These are phyloP conservation scores for Diglossa brunneiventris DNA, from an alignment of 2,113 vertebrate genomes.

Conservation along the genomic window DNA sequence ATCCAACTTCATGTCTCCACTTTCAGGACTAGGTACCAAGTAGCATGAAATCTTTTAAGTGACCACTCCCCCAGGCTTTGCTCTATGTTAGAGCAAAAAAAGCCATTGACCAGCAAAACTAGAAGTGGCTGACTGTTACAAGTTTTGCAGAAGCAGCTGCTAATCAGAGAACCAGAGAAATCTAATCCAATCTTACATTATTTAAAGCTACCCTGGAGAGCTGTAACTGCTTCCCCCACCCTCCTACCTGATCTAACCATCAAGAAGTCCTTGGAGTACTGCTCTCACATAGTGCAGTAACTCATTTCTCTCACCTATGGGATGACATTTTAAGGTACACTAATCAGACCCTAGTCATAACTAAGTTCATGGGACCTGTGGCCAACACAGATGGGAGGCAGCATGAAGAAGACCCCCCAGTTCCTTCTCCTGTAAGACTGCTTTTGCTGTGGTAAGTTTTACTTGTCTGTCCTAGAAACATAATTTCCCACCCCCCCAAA, in stretches of 20 bases:
- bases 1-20: not conserved
- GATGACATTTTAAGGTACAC: not conserved
- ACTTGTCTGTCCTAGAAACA: not conserved
- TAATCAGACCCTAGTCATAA: not conserved
- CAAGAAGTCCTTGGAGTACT: not conserved
- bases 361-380: not conserved
- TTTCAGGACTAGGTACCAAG: not conserved
- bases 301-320: not conserved
- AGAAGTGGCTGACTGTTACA: not conserved
- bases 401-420: not conserved
- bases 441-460: not conserved
- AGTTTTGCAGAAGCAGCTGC: not conserved
- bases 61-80: not conserved
- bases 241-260: not conserved
- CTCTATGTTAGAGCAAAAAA: not conserved
- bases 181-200: not conserved
- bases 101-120: not conserved
- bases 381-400: not conserved
- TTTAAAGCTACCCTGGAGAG: not conserved
- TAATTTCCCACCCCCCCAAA: not conserved
- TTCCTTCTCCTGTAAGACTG: not conserved
- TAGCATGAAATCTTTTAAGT: not conserved
- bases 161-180: not conserved
- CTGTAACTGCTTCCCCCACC: not conserved
- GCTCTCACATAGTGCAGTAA: not conserved